Evolutionary conservation across 2,888 invertebrate genomes (phyloP).

Genomic region (Troides aeacus): DNA sequence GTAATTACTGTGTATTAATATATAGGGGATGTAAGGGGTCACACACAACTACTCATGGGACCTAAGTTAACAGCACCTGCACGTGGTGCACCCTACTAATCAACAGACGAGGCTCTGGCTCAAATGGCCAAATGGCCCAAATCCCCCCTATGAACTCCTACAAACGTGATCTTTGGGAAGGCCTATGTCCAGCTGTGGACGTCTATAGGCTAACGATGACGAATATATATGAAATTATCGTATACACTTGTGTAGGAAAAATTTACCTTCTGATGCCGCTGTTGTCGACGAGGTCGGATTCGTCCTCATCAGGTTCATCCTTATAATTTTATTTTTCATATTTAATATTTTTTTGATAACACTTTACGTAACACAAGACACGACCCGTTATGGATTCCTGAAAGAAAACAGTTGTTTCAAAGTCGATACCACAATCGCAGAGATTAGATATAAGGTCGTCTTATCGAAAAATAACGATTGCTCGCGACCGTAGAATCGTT

Average conservation of each 20-base stretch:
- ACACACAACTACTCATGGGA: too few species aligned
- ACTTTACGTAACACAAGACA: slow-evolving; percentile 36
- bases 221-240: background rate
- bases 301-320: slow-evolving; percentile 43
- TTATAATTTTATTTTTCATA: slow-evolving; percentile 57
- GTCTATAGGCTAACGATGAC: too few species aligned
- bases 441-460: slow-evolving; percentile 59
- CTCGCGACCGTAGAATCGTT: slow-evolving; percentile 17
- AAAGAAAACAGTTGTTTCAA: slow-evolving; percentile 51
- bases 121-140: too few species aligned
- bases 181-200: too few species aligned
- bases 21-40: too few species aligned
- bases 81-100: too few species aligned
- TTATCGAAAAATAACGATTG: slow-evolving; percentile 45
- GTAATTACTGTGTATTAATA: too few species aligned
- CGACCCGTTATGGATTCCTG: slow-evolving; percentile 44
- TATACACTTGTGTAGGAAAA: background rate
- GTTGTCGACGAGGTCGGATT: slow-evolving; percentile 49
- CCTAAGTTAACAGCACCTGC: too few species aligned
- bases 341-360: slow-evolving; percentile 32
- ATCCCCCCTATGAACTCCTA: too few species aligned
- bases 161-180: too few species aligned
- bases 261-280: slow-evolving; percentile 58
- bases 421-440: slow-evolving; percentile 39
- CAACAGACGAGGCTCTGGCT: too few species aligned